A percentile compares a stretch with the other conserved stretches of the same genome.
Conservation (phyloP, 2,888 invertebrate species). For the Oxycera nigricornis region DNA sequence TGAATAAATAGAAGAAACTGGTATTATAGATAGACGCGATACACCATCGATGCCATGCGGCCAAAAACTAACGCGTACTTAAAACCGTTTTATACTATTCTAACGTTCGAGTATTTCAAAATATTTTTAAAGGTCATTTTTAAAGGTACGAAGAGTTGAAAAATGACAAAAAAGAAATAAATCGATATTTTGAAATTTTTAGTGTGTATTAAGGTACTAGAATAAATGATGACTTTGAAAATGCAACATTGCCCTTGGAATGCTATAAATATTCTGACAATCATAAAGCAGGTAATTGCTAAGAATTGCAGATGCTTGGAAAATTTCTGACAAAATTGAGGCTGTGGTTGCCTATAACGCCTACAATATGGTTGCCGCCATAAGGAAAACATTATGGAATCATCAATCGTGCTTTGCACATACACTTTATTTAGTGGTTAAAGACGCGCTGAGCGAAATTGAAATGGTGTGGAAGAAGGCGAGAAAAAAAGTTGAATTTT, state of each 20-base stretch:
- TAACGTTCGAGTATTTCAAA: too few relatives aligned
- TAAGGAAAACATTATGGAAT: background rate
- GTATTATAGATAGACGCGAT: too few relatives aligned
- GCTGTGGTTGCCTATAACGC: background rate
- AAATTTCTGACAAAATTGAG: background rate
- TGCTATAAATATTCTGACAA: background rate
- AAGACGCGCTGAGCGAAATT: background rate
- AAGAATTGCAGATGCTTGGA: too few relatives aligned
- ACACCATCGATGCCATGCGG: too few relatives aligned
- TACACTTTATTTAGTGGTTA: background rate
- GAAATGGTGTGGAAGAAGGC: background rate
- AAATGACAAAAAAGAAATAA: too few relatives aligned
- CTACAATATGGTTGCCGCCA: background rate
- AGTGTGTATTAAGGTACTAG: too few relatives aligned
- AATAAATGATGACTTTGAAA: background rate
- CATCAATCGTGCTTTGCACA: background rate
- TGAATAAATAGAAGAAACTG: too few relatives aligned
- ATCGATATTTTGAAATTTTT: too few relatives aligned
- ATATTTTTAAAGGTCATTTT: too few relatives aligned
- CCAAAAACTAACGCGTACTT: too few relatives aligned
- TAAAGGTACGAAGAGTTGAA: too few relatives aligned
- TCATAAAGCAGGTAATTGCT: background rate
- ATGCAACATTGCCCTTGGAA: background rate
- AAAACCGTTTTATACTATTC: too few relatives aligned
- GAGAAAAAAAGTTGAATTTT: background rate